These are phyloP conservation scores for Chirona hameri DNA, from an alignment of 2,888 invertebrate species.

Conservation along the genomic window DNA sequence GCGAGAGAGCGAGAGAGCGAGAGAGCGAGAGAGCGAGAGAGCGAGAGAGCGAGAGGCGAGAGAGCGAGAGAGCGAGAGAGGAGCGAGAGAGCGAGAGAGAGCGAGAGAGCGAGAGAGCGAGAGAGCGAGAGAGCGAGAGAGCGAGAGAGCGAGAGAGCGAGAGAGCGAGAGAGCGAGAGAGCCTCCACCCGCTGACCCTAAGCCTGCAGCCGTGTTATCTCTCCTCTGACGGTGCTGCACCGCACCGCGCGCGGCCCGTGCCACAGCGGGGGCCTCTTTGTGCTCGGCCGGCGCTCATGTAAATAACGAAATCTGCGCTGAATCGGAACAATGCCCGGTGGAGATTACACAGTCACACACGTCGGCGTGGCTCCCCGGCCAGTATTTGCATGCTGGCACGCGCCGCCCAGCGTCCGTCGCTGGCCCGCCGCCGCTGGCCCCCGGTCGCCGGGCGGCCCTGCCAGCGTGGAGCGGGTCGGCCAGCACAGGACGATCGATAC, in stretches of 20 bases:
- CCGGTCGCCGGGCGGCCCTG: not conserved
- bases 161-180: too few species aligned
- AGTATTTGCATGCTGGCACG: conserved; percentile 12
- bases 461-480: not conserved
- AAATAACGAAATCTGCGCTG: conserved; percentile 2
- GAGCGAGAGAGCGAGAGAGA: not conserved
- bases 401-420: not conserved
- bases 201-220: too few species aligned
- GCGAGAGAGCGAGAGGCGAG: not conserved
- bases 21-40: not conserved
- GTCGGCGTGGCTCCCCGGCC: not conserved
- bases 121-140: too few species aligned
- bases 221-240: not conserved
- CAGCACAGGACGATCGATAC: not conserved
- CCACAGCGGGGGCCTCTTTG: not conserved
- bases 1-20: not conserved
- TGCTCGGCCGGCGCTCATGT: not conserved
- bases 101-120: too few species aligned
- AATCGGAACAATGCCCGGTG: conserved; percentile 23
- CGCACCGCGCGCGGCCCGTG: not conserved
- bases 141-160: too few species aligned
- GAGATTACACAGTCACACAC: conserved; percentile 9
- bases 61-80: not conserved
- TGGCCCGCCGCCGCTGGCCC: not conserved
- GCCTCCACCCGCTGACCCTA: too few species aligned